A percentile compares a stretch with the other conserved stretches of the same genome.
phyloP scores from a whole-genome alignment of 2,113 vertebrate genomes.

The Chrysemys picta region DNA sequence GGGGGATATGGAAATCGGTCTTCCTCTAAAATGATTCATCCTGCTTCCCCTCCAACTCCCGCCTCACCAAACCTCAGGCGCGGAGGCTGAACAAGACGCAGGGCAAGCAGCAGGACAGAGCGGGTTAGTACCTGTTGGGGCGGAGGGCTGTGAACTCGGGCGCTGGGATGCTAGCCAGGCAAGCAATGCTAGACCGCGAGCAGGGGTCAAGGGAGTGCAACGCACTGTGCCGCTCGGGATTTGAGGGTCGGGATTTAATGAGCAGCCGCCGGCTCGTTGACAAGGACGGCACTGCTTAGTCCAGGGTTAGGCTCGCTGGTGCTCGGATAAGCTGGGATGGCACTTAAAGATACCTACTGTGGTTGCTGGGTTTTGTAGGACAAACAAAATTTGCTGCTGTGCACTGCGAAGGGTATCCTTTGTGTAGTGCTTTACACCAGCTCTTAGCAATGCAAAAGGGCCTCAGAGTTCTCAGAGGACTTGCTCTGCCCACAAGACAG shows the following conservation, averaged over 20 bases:
- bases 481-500: rapidly evolving
- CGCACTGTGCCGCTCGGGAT: background rate
- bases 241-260: rapidly evolving
- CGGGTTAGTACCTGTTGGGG: background rate
- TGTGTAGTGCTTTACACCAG: background rate
- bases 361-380: background rate
- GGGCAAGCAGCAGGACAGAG: background rate
- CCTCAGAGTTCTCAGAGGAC: background rate
- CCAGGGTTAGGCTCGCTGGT: rapidly evolving
- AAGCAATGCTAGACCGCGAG: background rate
- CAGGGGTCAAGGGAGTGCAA: background rate
- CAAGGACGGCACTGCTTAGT: rapidly evolving
- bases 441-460: rapidly evolving
- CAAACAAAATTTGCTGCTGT: background rate
- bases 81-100: rapidly evolving
- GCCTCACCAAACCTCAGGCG: background rate
- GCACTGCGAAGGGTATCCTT: background rate
- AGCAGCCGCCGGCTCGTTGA: background rate
- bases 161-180: background rate
- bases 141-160: background rate
- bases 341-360: slow-evolving; percentile 33
- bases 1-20: slow-evolving; percentile 43
- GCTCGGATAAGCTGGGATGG: background rate
- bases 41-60: slow-evolving; percentile 7
- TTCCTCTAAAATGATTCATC: slow-evolving; percentile 31